phyloP scores from a whole-genome alignment of 2,113 vertebrate genomes.

The Spheniscus mendiculus region DNA sequence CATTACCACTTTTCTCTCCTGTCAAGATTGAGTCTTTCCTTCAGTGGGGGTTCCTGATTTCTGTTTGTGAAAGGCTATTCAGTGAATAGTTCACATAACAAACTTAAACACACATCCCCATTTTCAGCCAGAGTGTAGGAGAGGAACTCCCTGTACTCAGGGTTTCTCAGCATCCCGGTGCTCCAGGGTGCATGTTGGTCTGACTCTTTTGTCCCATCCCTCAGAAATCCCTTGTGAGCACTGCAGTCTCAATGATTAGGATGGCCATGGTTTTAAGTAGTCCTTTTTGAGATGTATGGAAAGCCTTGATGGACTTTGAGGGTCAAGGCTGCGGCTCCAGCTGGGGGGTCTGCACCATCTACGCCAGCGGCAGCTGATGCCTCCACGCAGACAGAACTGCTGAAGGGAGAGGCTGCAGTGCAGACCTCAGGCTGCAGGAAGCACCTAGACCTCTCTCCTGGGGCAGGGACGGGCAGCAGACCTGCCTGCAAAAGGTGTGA shows the following conservation, averaged over 20 bases:
- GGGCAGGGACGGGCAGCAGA: no score
- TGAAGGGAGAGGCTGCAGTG: no score
- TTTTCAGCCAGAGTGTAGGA: not conserved
- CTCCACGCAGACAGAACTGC: no score
- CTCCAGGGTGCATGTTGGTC: not conserved
- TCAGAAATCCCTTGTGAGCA: not conserved
- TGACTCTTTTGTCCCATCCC: not conserved
- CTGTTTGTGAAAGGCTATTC: not conserved
- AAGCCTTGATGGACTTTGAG: not conserved
- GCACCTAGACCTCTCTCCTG: no score
- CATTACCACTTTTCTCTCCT: not conserved
- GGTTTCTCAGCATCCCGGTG: not conserved
- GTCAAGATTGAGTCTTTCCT: not conserved
- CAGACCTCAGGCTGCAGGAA: no score
- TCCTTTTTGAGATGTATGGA: not conserved
- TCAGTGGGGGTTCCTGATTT: not conserved
- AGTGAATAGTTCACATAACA: not conserved
- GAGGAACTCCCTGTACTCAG: not conserved
- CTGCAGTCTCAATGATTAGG: not conserved
- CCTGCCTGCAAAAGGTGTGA: no score
- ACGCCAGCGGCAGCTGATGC: no score
- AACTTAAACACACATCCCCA: not conserved
- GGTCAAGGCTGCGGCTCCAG: no score
- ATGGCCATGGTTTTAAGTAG: not conserved
- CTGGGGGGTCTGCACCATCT: no score